phyloP scores from a whole-genome alignment of 2,113 vertebrate species.

The Ochotona princeps region DNA sequence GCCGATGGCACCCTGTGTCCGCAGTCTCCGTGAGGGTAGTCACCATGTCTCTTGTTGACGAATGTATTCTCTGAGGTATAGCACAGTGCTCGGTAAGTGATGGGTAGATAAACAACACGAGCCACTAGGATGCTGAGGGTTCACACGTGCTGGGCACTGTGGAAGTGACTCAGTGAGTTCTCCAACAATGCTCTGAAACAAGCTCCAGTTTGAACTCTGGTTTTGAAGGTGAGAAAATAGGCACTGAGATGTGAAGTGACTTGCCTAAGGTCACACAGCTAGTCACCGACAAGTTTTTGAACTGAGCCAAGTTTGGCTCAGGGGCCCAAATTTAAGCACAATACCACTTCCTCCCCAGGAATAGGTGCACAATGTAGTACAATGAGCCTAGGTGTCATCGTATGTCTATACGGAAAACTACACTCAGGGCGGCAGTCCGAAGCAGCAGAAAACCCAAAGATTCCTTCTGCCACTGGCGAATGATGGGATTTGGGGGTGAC shows the following conservation, averaged over 20 bases:
- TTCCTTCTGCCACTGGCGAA: background rate
- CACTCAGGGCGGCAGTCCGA: background rate
- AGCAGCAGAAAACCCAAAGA: background rate
- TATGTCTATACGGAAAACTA: background rate
- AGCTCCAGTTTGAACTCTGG: background rate
- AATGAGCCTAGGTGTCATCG: background rate
- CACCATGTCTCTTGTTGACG: background rate
- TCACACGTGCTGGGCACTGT: background rate
- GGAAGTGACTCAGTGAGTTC: background rate
- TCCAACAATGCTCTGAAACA: background rate
- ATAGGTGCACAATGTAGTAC: background rate
- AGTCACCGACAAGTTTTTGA: background rate
- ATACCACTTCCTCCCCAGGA: background rate
- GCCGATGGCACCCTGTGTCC: too few species aligned
- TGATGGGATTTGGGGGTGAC: background rate
- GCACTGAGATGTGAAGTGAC: conserved; percentile 2
- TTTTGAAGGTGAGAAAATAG: conserved; percentile 34
- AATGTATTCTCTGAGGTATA: background rate
- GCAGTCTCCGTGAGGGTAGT: accelerated
- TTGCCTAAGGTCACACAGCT: background rate
- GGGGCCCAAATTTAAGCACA: background rate
- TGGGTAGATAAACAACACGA: background rate
- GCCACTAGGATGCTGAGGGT: background rate
- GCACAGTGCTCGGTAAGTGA: background rate
- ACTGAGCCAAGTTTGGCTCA: background rate